Conservation (phyloP, 23 tunicate genomes). For the Trididemnum clinides region DNA sequence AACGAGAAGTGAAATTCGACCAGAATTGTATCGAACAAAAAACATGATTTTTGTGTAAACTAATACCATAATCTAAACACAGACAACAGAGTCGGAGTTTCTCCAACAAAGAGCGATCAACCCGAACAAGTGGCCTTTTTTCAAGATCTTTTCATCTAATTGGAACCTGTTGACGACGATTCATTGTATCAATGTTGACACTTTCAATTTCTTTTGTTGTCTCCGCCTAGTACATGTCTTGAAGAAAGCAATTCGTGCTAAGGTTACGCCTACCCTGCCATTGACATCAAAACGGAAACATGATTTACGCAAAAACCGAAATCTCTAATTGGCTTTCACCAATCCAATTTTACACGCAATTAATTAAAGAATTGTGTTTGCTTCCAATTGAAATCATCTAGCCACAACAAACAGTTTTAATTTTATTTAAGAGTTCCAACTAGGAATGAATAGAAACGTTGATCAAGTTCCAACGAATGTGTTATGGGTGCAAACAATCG, state of each 20-base stretch:
- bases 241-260: neutral
- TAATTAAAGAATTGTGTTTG: slow-evolving; percentile 14
- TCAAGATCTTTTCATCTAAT: neutral
- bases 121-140: neutral
- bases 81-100: neutral
- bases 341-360: slow-evolving; percentile 15
- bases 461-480: no score
- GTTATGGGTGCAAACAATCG: no score
- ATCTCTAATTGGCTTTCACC: slow-evolving; percentile 9
- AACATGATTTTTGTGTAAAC: neutral
- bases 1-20: slow-evolving; percentile 3
- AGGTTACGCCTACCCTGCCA: slow-evolving; percentile 25
- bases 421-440: no score
- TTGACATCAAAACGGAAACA: neutral
- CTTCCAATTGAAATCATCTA: no score
- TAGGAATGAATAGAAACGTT: no score
- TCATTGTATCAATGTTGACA: slow-evolving; percentile 18
- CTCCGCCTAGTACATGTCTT: slow-evolving; percentile 16
- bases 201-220: slow-evolving; percentile 29
- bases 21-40: neutral
- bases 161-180: neutral
- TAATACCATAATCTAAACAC: neutral
- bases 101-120: neutral
- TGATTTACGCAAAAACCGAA: neutral
- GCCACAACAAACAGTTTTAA: no score